A percentile compares a stretch with the other conserved stretches of the same genome.
Conservation (phyloP, 2,888 invertebrate species). For the Drosophila kokeensis region DNA sequence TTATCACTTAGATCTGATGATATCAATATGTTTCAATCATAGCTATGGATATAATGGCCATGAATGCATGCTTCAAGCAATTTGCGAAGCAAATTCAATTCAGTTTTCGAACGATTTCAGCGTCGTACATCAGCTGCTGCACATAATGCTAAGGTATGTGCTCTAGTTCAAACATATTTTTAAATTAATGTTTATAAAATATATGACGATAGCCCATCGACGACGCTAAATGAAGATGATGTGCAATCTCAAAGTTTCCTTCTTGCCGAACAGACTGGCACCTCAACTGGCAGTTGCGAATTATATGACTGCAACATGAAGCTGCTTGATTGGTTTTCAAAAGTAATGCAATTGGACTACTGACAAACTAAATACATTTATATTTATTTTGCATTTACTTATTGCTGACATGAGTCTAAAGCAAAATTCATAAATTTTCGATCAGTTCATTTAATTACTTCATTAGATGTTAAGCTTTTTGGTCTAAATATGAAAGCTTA, state of each 20-base stretch:
- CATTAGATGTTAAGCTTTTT: background rate
- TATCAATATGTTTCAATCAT: background rate
- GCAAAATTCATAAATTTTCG: background rate
- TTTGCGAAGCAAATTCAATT: constrained; percentile 75
- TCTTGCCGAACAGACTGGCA: constrained; percentile 56
- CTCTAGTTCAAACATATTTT: background rate
- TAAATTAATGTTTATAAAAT: background rate
- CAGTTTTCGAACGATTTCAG: constrained; percentile 68
- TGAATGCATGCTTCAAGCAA: constrained; percentile 77
- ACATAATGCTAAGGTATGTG: constrained; percentile 75
- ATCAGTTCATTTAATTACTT: background rate
- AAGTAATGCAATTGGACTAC: constrained; percentile 39
- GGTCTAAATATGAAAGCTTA: background rate
- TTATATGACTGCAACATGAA: constrained; percentile 67
- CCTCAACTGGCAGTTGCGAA: constrained; percentile 38
- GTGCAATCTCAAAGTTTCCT: constrained; percentile 44
- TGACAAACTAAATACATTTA: background rate
- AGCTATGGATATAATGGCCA: constrained; percentile 80
- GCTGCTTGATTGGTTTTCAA: constrained; percentile 70
- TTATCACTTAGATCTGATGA: background rate
- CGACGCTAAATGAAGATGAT: constrained; percentile 55
- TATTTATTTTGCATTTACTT: background rate
- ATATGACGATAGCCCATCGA: constrained; percentile 66
- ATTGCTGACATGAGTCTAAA: background rate
- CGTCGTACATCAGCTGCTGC: constrained; percentile 74